These are phyloP conservation scores for Sebastes diaconus DNA, from an alignment of 2,797 vertebrate genomes.

Conservation along the genomic window DNA sequence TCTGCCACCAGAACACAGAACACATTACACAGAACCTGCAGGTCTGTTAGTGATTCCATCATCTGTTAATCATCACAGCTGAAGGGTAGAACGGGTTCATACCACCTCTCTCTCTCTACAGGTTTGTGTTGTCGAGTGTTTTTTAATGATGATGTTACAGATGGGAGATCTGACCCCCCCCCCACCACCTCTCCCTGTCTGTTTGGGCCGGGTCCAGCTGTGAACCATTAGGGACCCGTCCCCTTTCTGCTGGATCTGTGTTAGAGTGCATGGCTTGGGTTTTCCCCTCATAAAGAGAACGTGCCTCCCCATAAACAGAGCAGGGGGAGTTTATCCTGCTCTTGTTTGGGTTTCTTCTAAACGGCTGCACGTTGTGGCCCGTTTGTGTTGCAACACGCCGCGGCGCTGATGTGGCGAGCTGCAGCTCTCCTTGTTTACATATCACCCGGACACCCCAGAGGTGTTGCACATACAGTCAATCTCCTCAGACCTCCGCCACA, in stretches of 20 bases:
- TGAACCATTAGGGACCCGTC: constrained; percentile 82
- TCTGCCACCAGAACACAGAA: too few relatives aligned
- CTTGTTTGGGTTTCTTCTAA: constrained; percentile 50
- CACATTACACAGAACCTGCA: not conserved
- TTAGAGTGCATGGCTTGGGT: constrained; percentile 78
- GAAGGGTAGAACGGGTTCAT: not conserved
- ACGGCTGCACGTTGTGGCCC: not conserved
- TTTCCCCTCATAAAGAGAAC: constrained; percentile 83
- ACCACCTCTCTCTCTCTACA: too few relatives aligned
- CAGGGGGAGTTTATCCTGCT: constrained; percentile 66
- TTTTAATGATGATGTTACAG: constrained; percentile 18
- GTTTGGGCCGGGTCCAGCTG: constrained; percentile 78
- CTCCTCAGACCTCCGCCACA: too few relatives aligned
- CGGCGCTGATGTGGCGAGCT: not conserved
- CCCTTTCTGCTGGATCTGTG: constrained; percentile 78
- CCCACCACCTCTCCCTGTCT: not conserved
- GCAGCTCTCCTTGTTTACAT: too few relatives aligned
- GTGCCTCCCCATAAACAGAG: constrained; percentile 65
- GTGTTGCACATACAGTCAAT: too few relatives aligned
- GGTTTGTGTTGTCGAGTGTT: not conserved
- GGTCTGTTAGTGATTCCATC: constrained; percentile 1
- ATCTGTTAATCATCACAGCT: not conserved
- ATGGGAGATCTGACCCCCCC: constrained; percentile 3
- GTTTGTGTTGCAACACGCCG: constrained; percentile 10
- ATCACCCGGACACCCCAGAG: too few relatives aligned